Base-by-base conservation (phyloP, 2,797 vertebrate genomes). In the Euphonia xanthogaster region DNA sequence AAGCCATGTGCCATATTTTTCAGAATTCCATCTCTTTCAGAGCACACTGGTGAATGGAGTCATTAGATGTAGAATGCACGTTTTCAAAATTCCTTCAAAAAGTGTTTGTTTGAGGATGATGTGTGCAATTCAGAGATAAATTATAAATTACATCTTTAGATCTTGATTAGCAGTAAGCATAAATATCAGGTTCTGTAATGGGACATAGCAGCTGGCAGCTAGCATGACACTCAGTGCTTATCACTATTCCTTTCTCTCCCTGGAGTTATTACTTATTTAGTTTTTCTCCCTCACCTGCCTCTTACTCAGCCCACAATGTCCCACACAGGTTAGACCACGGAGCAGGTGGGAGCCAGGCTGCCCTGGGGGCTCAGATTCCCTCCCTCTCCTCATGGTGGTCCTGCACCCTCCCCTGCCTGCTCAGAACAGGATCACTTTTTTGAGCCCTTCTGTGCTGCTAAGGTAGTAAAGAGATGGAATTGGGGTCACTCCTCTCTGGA, bases 251-350 rank as follows among this genome's bases (percentile, higher is more conserved):
- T 97, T 96, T 96, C 91, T 95, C 90, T 89, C 94, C 83, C 88
- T 93, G 37, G 85, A 97, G 95, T 96, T 96, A 97, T 93, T 96
- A 95, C 94, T 98, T 97, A 96, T 95, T 97, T 95, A 96, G 95
- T 47, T 93, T 94, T 97, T 93, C 90, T 96, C 79, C 88, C 89
- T 95, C 90, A 83, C 73, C 66, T 97, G 88, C 86, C 93, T 78
- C 95, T 86, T 79, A 3, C 1, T 44, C 37, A 65, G 68, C 61
- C 42, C 20, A 2, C 31, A 12, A 16, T 5, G 9, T 55, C 23
- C 57, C 40, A 2, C 27, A 14, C 8, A n/a, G 62, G 66, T 75
- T 17, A 55, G 13, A 9, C 21, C 2, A 3, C 0, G 7, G 68
- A 50, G 24, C 71, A 70, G 67, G 48, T 70, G 72, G 24, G 27